These are phyloP conservation scores for Genyomyrus donnyi DNA, from an alignment of 2,113 vertebrate species.

Conservation along the genomic window DNA sequence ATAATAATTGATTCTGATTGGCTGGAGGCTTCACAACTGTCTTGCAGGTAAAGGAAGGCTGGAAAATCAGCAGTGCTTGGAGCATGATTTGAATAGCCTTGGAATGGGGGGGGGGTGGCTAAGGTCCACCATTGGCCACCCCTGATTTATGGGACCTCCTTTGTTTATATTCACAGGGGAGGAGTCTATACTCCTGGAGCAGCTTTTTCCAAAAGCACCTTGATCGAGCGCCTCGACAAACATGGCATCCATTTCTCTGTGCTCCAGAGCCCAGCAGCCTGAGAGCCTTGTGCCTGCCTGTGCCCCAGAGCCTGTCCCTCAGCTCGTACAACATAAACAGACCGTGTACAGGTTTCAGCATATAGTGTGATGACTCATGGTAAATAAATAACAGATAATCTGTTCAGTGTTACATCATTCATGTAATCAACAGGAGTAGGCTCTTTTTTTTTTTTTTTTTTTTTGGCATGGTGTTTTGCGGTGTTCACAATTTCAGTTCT, in stretches of 20 bases:
- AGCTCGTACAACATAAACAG: neutral
- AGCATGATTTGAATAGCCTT: too few species aligned
- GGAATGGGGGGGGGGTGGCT: neutral
- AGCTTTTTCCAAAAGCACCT: slow-evolving; percentile 77
- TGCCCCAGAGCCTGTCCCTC: neutral
- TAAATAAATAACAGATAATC: neutral
- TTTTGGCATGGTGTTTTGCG: neutral
- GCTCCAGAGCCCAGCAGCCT: neutral
- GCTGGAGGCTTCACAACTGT: too few species aligned
- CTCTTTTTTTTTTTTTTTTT: neutral
- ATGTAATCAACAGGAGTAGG: neutral
- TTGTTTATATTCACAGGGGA: slow-evolving; percentile 61
- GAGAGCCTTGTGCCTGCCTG: neutral
- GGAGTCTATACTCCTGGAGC: slow-evolving; percentile 89
- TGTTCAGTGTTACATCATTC: neutral
- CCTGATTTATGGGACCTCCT: neutral
- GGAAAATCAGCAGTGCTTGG: too few species aligned
- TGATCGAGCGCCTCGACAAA: slow-evolving; percentile 81
- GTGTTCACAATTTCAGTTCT: neutral
- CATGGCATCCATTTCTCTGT: slow-evolving; percentile 83
- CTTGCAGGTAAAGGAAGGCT: too few species aligned
- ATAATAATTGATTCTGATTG: too few species aligned
- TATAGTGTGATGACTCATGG: neutral
- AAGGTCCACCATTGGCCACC: neutral
- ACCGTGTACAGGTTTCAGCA: neutral